phyloP scores from a whole-genome alignment of 2,797 vertebrate species.

The Pterois miles region DNA sequence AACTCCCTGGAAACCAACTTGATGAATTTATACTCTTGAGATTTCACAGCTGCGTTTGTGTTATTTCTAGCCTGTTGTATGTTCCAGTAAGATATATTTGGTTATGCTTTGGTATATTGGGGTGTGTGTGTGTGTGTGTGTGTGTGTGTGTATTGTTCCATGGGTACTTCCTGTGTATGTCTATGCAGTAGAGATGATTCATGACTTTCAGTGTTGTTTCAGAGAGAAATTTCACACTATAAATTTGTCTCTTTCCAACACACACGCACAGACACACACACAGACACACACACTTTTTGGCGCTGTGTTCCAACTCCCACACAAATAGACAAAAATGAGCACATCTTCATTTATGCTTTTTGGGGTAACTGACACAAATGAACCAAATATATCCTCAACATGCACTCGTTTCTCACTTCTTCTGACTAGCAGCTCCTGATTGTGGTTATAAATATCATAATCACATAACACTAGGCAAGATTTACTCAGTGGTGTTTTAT shows the following conservation, averaged over 20 bases:
- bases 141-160: slow-evolving; percentile 64
- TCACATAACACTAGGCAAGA: slow-evolving; percentile 60
- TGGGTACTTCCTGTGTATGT: slow-evolving; percentile 72
- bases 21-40: slow-evolving; percentile 53
- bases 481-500: slow-evolving; percentile 48
- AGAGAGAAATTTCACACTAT: slow-evolving; percentile 65
- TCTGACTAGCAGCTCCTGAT: slow-evolving; percentile 51
- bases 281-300: slow-evolving; percentile 5
- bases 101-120: slow-evolving; percentile 28
- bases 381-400: slow-evolving; percentile 65
- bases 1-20: slow-evolving; percentile 58
- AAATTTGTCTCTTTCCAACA: slow-evolving; percentile 63
- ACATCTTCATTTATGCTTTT: slow-evolving; percentile 61
- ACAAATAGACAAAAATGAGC: slow-evolving; percentile 63
- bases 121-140: not conserved
- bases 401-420: slow-evolving; percentile 60
- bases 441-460: slow-evolving; percentile 69
- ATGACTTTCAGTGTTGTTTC: slow-evolving; percentile 70
- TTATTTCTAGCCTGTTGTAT: slow-evolving; percentile 54
- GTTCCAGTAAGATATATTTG: slow-evolving; percentile 46
- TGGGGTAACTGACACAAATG: slow-evolving; percentile 73
- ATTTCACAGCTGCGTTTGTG: slow-evolving; percentile 40
- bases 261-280: not conserved
- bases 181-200: slow-evolving; percentile 74
- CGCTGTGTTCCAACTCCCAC: slow-evolving; percentile 72